Evolutionary conservation across 2,888 invertebrate genomes (phyloP).

Genomic region (Terebella lapidaria): DNA sequence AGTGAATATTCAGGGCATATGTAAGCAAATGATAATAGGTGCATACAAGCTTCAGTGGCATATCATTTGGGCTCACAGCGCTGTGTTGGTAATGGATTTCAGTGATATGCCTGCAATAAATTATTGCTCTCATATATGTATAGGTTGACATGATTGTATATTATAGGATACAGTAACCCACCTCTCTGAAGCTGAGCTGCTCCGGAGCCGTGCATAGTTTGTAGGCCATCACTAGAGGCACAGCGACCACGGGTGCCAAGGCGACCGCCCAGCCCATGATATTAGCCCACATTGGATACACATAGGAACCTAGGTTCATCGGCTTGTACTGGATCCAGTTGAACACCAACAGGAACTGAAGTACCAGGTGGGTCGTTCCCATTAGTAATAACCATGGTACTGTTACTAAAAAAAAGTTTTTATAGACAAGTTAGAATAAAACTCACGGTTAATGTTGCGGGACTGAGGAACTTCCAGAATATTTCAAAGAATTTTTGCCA

Average conservation of each 20-base stretch:
- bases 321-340: slow-evolving; percentile 77
- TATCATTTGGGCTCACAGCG: too few species aligned
- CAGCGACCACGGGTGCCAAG: slow-evolving; percentile 64
- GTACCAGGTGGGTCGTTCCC: neutral
- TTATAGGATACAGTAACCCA: too few species aligned
- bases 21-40: too few species aligned
- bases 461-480: slow-evolving; percentile 74
- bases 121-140: too few species aligned
- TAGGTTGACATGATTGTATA: too few species aligned
- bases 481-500: slow-evolving; percentile 44
- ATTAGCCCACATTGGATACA: slow-evolving; percentile 77
- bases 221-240: slow-evolving; percentile 55
- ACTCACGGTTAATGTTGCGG: slow-evolving; percentile 68
- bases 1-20: neutral
- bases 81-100: too few species aligned
- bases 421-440: neutral
- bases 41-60: too few species aligned
- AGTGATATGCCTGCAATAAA: too few species aligned
- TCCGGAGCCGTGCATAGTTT: slow-evolving; percentile 36
- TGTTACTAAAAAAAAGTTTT: too few species aligned
- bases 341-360: slow-evolving; percentile 70
- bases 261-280: slow-evolving; percentile 72
- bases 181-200: slow-evolving; percentile 41
- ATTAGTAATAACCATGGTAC: too few species aligned
- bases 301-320: slow-evolving; percentile 62